These are phyloP conservation scores for Phenganax marumi DNA, from an alignment of 92 coral and sea anemone species.

Conservation along the genomic window DNA sequence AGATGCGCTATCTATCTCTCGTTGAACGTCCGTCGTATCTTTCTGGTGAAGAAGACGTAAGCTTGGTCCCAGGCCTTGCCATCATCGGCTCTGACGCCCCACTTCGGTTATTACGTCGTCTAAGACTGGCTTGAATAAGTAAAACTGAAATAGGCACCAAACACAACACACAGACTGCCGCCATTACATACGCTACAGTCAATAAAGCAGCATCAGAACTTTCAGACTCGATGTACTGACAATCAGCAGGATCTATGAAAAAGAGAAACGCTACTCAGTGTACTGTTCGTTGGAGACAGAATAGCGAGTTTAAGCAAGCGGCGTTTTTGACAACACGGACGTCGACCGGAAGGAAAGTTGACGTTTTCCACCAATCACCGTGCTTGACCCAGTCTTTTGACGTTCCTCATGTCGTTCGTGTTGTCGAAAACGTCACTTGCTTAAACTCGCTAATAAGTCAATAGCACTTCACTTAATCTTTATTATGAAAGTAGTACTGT, in stretches of 20 bases:
- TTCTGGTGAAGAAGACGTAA: neutral
- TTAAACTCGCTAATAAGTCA: no score
- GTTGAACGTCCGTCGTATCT: neutral
- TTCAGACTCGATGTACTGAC: constrained; percentile 96
- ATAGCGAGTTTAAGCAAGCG: no score
- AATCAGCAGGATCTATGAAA: constrained; percentile 88
- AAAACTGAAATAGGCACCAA: constrained; percentile 87
- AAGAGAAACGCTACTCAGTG: neutral
- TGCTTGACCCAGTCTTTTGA: no score
- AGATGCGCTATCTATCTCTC: neutral
- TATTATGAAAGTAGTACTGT: neutral
- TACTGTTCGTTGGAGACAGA: no score
- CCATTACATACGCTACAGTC: constrained; percentile 98
- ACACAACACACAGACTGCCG: constrained; percentile 96
- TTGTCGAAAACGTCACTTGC: no score
- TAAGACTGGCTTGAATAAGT: constrained; percentile 88
- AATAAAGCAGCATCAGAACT: constrained; percentile 95
- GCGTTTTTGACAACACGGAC: no score
- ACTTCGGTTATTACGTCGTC: constrained; percentile 54
- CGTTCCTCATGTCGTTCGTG: no score
- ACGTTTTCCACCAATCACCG: no score
- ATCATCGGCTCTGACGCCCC: constrained; percentile 11
- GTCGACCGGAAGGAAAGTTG: no score
- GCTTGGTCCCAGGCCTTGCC: constrained; percentile 24
- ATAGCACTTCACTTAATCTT: no score